Evolutionary conservation across 2,797 vertebrate species (phyloP).

Genomic region (Gallinago solitaria): DNA sequence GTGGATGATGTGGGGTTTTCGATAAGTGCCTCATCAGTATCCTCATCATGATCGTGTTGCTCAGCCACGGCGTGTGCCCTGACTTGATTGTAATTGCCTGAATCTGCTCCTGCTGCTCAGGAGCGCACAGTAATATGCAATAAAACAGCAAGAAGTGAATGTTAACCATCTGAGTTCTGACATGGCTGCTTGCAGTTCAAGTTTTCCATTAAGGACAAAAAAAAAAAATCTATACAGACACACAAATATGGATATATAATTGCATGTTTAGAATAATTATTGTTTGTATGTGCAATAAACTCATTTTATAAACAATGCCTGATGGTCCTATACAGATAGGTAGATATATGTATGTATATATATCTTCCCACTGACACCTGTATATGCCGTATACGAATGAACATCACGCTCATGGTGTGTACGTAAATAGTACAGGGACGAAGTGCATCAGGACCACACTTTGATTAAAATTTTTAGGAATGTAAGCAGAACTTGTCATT

Average conservation of each 20-base stretch:
- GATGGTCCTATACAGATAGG: slow-evolving; percentile 9
- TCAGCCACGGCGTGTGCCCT: slow-evolving; percentile 98
- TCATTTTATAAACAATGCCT: slow-evolving; percentile 21
- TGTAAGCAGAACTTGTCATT: neutral
- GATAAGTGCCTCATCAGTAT: slow-evolving; percentile 99
- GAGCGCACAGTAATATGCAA: slow-evolving; percentile 92
- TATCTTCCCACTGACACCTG: neutral
- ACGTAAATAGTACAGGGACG: neutral
- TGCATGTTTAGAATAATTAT: slow-evolving; percentile 55
- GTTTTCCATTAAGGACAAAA: slow-evolving; percentile 77
- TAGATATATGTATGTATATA: neutral
- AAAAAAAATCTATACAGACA: slow-evolving; percentile 41
- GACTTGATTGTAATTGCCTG: slow-evolving; percentile 99
- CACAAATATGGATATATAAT: slow-evolving; percentile 59
- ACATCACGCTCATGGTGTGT: neutral
- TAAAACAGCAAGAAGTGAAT: slow-evolving; percentile 95
- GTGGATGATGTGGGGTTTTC: slow-evolving; percentile 90
- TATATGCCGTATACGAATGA: neutral
- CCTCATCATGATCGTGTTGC: slow-evolving; percentile 98
- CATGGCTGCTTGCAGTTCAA: slow-evolving; percentile 81
- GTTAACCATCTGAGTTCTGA: slow-evolving; percentile 96
- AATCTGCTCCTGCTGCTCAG: slow-evolving; percentile 99
- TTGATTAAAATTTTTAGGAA: neutral
- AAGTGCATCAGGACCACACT: neutral
- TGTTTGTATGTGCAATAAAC: slow-evolving; percentile 46